Evolutionary conservation across 2,797 vertebrate species (phyloP).

Genomic region (Tragelaphus oryx): DNA sequence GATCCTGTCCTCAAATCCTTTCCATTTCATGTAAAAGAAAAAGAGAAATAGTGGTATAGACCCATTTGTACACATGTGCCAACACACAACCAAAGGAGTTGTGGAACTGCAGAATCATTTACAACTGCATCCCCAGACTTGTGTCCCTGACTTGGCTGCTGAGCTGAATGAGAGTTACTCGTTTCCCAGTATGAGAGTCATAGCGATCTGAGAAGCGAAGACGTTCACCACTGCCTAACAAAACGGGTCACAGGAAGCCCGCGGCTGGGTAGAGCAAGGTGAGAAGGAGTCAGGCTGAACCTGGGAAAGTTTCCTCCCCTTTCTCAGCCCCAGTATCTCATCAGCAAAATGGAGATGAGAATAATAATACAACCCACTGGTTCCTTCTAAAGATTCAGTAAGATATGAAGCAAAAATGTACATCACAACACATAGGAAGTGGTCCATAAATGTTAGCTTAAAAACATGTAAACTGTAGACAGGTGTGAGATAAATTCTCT

Average conservation of each 20-base stretch:
- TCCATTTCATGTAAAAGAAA: background rate
- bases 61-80: background rate
- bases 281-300: background rate
- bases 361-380: background rate
- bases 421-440: background rate
- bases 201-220: constrained; percentile 52
- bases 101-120: background rate
- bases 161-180: constrained; percentile 61
- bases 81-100: background rate
- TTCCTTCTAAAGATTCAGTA: background rate
- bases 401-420: background rate
- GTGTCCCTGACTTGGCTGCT: constrained; percentile 39
- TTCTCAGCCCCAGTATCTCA: background rate
- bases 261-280: background rate
- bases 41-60: background rate
- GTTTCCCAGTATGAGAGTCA: constrained; percentile 56
- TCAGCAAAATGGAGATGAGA: background rate
- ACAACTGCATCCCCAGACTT: constrained; percentile 58
- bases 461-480: background rate
- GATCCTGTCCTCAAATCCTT: background rate
- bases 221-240: background rate
- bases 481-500: background rate
- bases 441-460: background rate
- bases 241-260: background rate
- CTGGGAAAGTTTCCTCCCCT: background rate